Conservation (phyloP, 2,797 vertebrate species). For the Hypotaenidia okinawae region DNA sequence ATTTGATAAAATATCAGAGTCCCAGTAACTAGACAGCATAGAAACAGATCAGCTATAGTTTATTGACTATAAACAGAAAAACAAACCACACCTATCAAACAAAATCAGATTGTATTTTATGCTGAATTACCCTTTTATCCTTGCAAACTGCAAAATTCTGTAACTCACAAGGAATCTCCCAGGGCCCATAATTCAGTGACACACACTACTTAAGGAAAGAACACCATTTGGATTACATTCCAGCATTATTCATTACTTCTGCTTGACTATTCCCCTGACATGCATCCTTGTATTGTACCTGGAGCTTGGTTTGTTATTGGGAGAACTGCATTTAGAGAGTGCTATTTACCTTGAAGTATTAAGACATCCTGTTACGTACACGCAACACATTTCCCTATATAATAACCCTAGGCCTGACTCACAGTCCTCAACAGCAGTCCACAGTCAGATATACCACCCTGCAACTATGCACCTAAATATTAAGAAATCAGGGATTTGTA, state of each 20-base stretch:
- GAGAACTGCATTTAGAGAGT: background rate
- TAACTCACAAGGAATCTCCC: background rate
- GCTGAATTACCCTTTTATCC: background rate
- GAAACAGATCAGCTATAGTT: background rate
- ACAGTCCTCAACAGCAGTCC: background rate
- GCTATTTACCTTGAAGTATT: background rate
- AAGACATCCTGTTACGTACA: background rate
- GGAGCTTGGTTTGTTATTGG: background rate
- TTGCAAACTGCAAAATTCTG: background rate
- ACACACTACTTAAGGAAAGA: background rate
- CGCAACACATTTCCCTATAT: background rate
- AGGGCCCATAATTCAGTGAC: background rate
- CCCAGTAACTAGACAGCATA: background rate
- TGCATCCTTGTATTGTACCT: background rate
- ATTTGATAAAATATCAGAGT: background rate
- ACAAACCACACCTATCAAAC: background rate
- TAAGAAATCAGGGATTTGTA: background rate
- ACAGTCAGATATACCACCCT: background rate
- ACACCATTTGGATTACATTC: background rate
- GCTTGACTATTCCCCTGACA: background rate
- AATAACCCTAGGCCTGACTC: background rate
- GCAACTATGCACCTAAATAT: background rate
- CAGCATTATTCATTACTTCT: background rate
- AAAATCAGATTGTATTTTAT: background rate
- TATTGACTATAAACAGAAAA: background rate